Percentiles rank a stretch among this genome's conserved stretches.
Evolutionary conservation across 2,888 invertebrate genomes (phyloP).

Genomic region (Eulithis testata): DNA sequence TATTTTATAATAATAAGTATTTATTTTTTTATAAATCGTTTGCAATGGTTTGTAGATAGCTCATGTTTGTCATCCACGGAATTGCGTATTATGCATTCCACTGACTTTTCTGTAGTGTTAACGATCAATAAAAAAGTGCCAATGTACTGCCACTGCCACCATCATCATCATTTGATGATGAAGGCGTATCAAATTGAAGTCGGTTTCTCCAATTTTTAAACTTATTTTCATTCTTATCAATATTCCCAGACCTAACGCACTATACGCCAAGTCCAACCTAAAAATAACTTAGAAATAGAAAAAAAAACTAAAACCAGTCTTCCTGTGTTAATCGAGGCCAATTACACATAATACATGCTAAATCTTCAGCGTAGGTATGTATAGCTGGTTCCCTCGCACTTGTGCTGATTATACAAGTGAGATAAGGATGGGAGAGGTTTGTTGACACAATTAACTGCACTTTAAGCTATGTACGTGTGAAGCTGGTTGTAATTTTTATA

Average conservation of each 20-base stretch:
- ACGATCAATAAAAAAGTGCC: too few relatives aligned
- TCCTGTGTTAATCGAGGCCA: constrained; percentile 82
- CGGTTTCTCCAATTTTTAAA: too few relatives aligned
- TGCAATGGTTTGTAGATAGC: too few relatives aligned
- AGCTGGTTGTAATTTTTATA: constrained; percentile 20
- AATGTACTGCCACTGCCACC: too few relatives aligned
- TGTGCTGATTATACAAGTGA: neutral
- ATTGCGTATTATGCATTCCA: too few relatives aligned
- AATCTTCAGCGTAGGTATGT: constrained; percentile 30
- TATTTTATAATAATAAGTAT: too few relatives aligned
- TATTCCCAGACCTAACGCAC: neutral
- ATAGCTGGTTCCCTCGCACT: constrained; percentile 29
- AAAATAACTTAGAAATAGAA: constrained; percentile 62
- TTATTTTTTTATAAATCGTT: too few relatives aligned
- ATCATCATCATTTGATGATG: too few relatives aligned
- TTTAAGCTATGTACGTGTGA: constrained; percentile 28
- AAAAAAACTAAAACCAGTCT: constrained; percentile 69
- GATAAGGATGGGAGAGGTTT: constrained; percentile 29
- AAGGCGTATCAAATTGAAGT: too few relatives aligned
- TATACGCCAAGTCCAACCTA: constrained; percentile 42
- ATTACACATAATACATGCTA: constrained; percentile 60
- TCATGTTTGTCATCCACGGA: too few relatives aligned
- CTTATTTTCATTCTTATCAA: neutral
- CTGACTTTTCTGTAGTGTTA: too few relatives aligned
- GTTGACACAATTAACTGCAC: constrained; percentile 33